Conservation (phyloP, 2,888 invertebrate genomes). For the Cheilosia grossa region DNA sequence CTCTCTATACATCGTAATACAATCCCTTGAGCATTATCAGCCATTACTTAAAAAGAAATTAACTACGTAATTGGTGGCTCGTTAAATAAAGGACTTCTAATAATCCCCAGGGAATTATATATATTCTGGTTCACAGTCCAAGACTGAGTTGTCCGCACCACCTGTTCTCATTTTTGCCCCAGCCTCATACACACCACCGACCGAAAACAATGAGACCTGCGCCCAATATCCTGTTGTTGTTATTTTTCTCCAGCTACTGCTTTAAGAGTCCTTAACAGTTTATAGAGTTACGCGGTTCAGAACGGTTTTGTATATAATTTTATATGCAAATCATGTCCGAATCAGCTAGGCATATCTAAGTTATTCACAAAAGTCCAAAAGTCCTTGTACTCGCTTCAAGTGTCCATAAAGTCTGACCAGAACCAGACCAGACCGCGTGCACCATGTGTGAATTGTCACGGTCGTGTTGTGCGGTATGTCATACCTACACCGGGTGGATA, state of each 20-base stretch:
- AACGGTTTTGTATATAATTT: slow-evolving; percentile 34
- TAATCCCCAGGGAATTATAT: slow-evolving; percentile 38
- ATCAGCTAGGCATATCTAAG: slow-evolving; percentile 59
- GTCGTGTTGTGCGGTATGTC: slow-evolving; percentile 36
- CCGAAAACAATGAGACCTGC: slow-evolving; percentile 2
- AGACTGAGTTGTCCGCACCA: slow-evolving; percentile 7
- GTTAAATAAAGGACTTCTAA: not conserved
- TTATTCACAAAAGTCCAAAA: slow-evolving; percentile 54
- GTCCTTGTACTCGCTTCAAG: slow-evolving; percentile 30
- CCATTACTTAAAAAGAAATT: not conserved
- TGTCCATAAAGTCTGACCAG: slow-evolving; percentile 15
- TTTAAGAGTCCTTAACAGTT: slow-evolving; percentile 20
- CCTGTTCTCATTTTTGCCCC: slow-evolving; percentile 37
- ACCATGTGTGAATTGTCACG: slow-evolving; percentile 29
- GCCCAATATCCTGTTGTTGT: slow-evolving; percentile 3
- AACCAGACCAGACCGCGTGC: not conserved
- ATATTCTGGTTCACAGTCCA: slow-evolving; percentile 6
- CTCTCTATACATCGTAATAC: no score
- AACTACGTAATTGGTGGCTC: slow-evolving; percentile 4
- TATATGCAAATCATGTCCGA: slow-evolving; percentile 49
- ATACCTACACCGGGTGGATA: slow-evolving; percentile 10
- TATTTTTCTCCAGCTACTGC: not conserved
- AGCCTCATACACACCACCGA: not conserved
- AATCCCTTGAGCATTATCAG: not conserved
- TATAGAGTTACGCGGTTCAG: slow-evolving; percentile 15